These are phyloP conservation scores for Macaria liturata DNA, from an alignment of 2,888 invertebrate genomes.

Conservation along the genomic window DNA sequence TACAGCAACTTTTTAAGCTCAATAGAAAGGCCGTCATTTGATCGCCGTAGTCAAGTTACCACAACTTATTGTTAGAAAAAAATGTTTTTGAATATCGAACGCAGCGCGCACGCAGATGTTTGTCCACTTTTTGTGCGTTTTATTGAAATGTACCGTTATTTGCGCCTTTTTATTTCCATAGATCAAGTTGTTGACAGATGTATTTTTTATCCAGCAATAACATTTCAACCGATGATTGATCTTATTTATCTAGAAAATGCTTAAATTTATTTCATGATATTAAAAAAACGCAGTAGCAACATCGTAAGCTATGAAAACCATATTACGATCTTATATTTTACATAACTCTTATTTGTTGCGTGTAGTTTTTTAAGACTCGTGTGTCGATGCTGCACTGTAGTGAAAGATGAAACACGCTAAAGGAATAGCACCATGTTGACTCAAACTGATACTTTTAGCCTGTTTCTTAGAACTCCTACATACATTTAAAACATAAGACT, in stretches of 20 bases:
- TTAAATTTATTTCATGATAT: no score
- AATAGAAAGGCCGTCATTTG: conserved; percentile 51
- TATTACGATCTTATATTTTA: no score
- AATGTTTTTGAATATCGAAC: conserved; percentile 69
- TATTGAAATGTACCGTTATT: conserved; percentile 70
- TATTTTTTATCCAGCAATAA: conserved; percentile 24
- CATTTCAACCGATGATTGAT: background rate
- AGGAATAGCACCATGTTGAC: no score
- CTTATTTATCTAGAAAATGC: no score
- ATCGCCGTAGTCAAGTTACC: conserved; percentile 65
- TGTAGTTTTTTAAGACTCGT: no score
- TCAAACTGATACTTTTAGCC: no score
- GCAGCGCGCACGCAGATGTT: conserved; percentile 69
- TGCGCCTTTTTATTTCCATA: conserved; percentile 41
- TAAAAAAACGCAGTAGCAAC: no score
- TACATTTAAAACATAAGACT: background rate
- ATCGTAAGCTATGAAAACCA: no score
- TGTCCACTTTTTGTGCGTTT: conserved; percentile 69
- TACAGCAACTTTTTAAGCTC: conserved; percentile 14
- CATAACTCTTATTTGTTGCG: no score
- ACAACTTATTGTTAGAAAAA: conserved; percentile 54
- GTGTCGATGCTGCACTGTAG: no score
- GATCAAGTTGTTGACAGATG: conserved; percentile 61
- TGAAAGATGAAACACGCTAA: no score
- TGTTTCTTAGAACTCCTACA: no score